Base-by-base conservation (phyloP, 2,113 vertebrate genomes). In the Agapornis roseicollis region DNA sequence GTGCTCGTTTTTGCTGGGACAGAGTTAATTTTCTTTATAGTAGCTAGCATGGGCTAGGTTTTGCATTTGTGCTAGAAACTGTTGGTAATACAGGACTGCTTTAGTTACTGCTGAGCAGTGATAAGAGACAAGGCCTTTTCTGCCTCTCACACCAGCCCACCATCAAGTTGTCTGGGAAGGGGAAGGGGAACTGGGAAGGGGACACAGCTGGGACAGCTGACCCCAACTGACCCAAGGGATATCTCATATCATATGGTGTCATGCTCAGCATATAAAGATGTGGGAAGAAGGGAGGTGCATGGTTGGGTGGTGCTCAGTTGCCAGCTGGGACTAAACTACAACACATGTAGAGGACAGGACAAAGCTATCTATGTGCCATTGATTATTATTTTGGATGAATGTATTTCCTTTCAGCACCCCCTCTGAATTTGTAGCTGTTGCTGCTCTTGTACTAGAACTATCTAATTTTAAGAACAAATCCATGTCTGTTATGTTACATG, bases 341-440 rank as follows among this genome's bases (percentile, higher is more conserved):
- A 16, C 56, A 58, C 56, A 24, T 64, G 11, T 53, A 61, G 35
- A 52, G 9, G 29, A 71, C 5, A n/a, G 23, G 50, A 18, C 31
- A 88, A 64, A 85, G 41, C 9, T 47, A 55, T 64, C 66, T 86
- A 50, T 20, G 35, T 55, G 41, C n/a, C 13, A 53, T 8, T 27
- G 17, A 31, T 35, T 1, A 46, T 84, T 79, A 46, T 71, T 90
- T 68, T 65, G 47, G 27, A 47, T 71, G 18, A 74, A 68, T 3
- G 4, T 1, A 0, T 65, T 78, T 78, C 41, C 29, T 3, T 3
- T 9, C 70, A 37, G 28, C 6, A 39, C 31, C 4, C 3, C 1
- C 15, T 80, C 33, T 73, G 72, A 85, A 42, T 72, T 41, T 90
- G 27, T 77, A 87, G 49, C 39, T 74, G 8, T 58, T 58, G 33